Base-by-base conservation (phyloP, 23 tunicate species). In the Botrylloides violaceus region DNA sequence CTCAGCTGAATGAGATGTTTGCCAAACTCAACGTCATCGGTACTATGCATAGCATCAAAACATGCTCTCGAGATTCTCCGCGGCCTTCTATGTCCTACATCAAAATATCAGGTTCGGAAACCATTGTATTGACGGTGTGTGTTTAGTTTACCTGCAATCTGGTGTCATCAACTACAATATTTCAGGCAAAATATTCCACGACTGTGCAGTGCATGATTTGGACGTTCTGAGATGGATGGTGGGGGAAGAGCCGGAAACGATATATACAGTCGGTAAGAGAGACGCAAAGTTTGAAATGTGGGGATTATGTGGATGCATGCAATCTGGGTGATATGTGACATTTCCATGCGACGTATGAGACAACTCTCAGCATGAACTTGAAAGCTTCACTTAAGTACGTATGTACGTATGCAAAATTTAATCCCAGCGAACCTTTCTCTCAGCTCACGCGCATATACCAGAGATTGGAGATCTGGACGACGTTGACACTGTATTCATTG, bases 171-270 rank as follows among this genome's bases (percentile, higher is more conserved):
- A n/a, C n/a, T n/a, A n/a, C n/a, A n/a, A n/a, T 47, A 47, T 12
- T 58, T 29, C 70, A 63, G 99, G 99, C 47, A 95, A 95, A 37
- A 83, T 94, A 19, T 94, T 94, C 34, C 99, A 94, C 66, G 99
- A 94, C 50, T 94, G 99, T 75, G 59, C 94, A 24, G 84, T 94
- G 18, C 99, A 94, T 71, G 99, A 94, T 61, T 29, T 94, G 36
- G 99, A 87, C 59, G 26, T 84, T 61, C 48, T 82, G 2, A 32
- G 92, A 28, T 84, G 77, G 80, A 72, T 93, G 49, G 47, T 71
- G 2, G 88, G 84, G 47, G 98, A 93, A 66, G 85, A 85, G 3
- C 98, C 98, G 12, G 84, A 75, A 64, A 81, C 81, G 3, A 53
- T 93, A 1, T 84, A 81, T 58, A 58, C 81, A 12, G 60, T 72